Conservation (phyloP, 1,140 invertebrate genomes). For the Drosophila nigrodunni region DNA sequence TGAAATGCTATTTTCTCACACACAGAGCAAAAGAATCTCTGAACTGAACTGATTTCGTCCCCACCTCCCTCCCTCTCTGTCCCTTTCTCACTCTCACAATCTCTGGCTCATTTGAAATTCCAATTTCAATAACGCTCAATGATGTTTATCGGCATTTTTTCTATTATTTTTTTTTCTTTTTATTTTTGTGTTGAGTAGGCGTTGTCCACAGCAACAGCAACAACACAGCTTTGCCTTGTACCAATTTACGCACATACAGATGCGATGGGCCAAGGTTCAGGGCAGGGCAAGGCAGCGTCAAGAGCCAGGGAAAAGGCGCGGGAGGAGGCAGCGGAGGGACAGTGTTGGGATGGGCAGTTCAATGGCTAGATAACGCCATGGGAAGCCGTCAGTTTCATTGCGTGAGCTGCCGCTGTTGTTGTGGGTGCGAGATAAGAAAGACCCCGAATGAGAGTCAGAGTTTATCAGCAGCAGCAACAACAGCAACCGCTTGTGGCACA, state of each 20-base stretch:
- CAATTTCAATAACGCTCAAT: conserved; percentile 78
- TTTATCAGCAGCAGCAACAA: conserved; percentile 58
- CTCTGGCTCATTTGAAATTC: conserved; percentile 74
- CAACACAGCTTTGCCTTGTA: conserved; percentile 62
- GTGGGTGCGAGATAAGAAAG: conserved; percentile 75
- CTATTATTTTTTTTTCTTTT: conserved; percentile 28
- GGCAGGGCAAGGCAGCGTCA: conserved; percentile 48
- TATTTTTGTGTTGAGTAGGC: conserved; percentile 65
- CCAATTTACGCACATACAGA: conserved; percentile 73
- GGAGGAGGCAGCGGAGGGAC: conserved; percentile 19
- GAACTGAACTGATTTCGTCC: conserved; percentile 42
- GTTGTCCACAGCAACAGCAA: conserved; percentile 55
- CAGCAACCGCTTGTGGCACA: conserved; percentile 33
- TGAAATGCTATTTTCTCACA: conserved; percentile 43
- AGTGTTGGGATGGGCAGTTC: conserved; percentile 31
- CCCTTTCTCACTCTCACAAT: not conserved
- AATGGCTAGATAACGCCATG: conserved; percentile 57
- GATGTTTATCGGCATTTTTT: conserved; percentile 68
- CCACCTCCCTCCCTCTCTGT: not conserved
- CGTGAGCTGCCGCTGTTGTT: conserved; percentile 54
- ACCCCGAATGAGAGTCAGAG: conserved; percentile 40
- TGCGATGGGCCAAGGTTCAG: conserved; percentile 72
- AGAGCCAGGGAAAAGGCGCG: conserved; percentile 35
- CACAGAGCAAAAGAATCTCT: conserved; percentile 36
- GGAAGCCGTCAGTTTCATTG: conserved; percentile 38